These are phyloP conservation scores for Meganola albula DNA, from an alignment of 2,888 invertebrate genomes.

Conservation along the genomic window DNA sequence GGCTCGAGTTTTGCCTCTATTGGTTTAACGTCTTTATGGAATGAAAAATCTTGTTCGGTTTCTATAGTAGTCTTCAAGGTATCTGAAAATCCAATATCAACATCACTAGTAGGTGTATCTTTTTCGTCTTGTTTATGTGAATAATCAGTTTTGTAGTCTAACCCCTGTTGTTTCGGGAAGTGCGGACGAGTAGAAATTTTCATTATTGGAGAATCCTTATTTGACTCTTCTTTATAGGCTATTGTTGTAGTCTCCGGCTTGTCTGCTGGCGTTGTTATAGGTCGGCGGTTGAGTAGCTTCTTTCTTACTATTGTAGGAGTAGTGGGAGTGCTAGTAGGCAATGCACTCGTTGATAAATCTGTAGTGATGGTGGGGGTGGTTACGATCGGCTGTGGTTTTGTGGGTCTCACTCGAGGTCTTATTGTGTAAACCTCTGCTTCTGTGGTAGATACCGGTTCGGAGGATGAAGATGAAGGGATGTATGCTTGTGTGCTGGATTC, in stretches of 20 bases:
- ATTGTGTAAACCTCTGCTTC: conserved; percentile 50
- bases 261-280: conserved; percentile 46
- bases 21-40: conserved; percentile 66
- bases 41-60: conserved; percentile 53
- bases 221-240: conserved; percentile 41
- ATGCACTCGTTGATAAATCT: conserved; percentile 65
- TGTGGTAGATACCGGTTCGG: conserved; percentile 42
- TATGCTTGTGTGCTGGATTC: conserved; percentile 30
- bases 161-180: conserved; percentile 40
- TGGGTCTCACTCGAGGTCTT: conserved; percentile 56
- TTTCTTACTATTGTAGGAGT: conserved; percentile 62
- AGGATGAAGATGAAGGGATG: conserved; percentile 30
- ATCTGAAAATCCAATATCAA: conserved; percentile 57
- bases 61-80: conserved; percentile 44
- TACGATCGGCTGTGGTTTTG: conserved; percentile 45
- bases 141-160: conserved; percentile 55
- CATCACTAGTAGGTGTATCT: conserved; percentile 72
- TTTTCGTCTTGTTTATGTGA: conserved; percentile 73
- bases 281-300: conserved; percentile 56
- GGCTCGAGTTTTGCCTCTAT: conserved; percentile 60
- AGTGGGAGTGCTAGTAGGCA: conserved; percentile 68
- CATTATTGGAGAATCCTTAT: conserved; percentile 70
- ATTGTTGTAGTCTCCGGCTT: conserved; percentile 56
- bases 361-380: conserved; percentile 65
- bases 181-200: conserved; percentile 65